A percentile compares a stretch with the other conserved stretches of the same genome.
phyloP scores from a whole-genome alignment of 2,888 invertebrate species.

The Machimus rusticus region DNA sequence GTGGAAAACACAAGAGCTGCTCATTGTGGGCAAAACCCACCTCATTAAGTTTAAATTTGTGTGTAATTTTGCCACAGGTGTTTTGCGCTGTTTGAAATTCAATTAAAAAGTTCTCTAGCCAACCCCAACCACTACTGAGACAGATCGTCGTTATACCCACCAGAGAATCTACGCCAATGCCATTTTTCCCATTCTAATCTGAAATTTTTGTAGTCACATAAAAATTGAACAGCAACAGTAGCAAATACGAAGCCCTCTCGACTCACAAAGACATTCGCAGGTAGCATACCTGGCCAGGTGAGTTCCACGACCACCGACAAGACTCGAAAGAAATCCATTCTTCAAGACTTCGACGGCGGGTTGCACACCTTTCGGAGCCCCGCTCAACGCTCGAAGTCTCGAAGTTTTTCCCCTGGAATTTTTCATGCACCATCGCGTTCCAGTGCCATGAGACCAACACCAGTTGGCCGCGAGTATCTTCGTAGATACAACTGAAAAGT shows the following conservation, averaged over 20 bases:
- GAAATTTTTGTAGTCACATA: not conserved
- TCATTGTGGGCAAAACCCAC: not conserved
- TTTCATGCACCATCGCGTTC: conserved; percentile 10
- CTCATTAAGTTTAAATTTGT: not conserved
- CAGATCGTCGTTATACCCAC: not conserved
- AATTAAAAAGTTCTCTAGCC: not conserved
- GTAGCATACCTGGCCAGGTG: not conserved
- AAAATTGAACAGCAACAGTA: not conserved
- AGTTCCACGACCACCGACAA: not conserved
- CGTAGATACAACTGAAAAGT: not conserved
- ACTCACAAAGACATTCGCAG: not conserved
- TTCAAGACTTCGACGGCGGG: not conserved
- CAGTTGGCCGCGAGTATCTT: not conserved
- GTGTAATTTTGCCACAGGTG: not conserved
- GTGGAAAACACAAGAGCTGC: not conserved
- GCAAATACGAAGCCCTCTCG: not conserved
- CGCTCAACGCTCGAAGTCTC: not conserved
- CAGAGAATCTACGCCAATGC: conserved; percentile 6
- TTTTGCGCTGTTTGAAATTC: not conserved
- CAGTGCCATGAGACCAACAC: not conserved
- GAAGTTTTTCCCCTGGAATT: conserved; percentile 10
- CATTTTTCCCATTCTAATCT: not conserved
- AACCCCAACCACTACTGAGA: not conserved
- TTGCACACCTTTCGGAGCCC: not conserved
- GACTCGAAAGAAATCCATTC: not conserved